These are phyloP conservation scores for Megaceryle alcyon DNA, from an alignment of 2,797 vertebrate species.

Conservation along the genomic window DNA sequence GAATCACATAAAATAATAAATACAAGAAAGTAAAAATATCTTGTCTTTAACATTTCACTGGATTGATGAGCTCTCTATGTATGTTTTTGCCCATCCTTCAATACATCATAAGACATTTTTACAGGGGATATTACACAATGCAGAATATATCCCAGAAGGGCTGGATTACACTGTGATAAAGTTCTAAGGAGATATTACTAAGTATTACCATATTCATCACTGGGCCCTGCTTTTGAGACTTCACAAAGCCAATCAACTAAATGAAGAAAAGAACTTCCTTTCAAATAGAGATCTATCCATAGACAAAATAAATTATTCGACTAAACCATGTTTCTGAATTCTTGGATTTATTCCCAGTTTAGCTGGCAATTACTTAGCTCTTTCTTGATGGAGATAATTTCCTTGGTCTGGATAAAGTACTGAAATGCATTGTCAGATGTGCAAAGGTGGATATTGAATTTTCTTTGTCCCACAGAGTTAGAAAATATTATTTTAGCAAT, in stretches of 20 bases:
- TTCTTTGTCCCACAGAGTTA: neutral
- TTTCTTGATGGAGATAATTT: neutral
- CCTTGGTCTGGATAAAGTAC: neutral
- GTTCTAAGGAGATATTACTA: neutral
- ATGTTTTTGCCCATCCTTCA: neutral
- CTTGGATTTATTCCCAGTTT: neutral
- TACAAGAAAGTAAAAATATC: neutral
- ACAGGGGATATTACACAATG: neutral
- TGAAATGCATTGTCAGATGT: neutral
- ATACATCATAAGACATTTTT: neutral
- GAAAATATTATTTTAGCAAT: neutral
- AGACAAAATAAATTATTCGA: slow-evolving; percentile 8
- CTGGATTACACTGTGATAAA: neutral
- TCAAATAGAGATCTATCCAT: neutral
- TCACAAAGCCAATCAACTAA: slow-evolving; percentile 20
- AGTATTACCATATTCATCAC: neutral
- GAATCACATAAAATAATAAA: neutral
- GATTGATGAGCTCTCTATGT: neutral
- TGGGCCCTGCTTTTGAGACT: neutral
- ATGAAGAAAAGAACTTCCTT: neutral
- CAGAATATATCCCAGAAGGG: neutral
- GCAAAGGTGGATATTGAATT: neutral
- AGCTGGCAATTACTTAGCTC: neutral
- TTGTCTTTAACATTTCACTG: neutral
- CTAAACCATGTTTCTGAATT: neutral